Percentiles rank a stretch among this genome's conserved stretches.
Evolutionary conservation across 2,797 vertebrate species (phyloP).

Genomic region (Gymnodraco acuticeps): DNA sequence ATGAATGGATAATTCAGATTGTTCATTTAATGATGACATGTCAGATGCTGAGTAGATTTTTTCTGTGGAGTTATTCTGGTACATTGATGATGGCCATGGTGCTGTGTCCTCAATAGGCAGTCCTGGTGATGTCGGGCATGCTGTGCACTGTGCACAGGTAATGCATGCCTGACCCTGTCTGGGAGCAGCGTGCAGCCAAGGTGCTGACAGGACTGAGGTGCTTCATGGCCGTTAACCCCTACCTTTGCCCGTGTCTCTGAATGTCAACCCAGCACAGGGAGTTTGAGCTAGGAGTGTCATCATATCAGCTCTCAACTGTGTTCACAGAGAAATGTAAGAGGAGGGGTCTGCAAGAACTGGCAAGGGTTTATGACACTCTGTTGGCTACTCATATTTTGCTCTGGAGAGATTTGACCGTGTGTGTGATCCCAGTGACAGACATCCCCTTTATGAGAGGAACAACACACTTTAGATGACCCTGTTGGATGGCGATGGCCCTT

Average conservation of each 20-base stretch:
- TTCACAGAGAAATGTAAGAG: constrained; percentile 32
- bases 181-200: constrained; percentile 38
- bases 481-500: constrained; percentile 67
- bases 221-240: constrained; percentile 28
- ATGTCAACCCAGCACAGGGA: constrained; percentile 55
- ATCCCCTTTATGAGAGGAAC: constrained; percentile 59
- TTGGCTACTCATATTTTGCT: constrained; percentile 49
- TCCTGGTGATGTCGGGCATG: constrained; percentile 27
- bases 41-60: neutral
- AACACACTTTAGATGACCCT: constrained; percentile 78
- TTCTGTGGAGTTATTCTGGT: neutral
- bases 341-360: constrained; percentile 27
- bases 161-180: constrained; percentile 26
- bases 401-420: constrained; percentile 29
- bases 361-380: constrained; percentile 41
- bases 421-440: constrained; percentile 41
- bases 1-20: neutral
- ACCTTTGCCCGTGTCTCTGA: constrained; percentile 37
- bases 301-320: constrained; percentile 46
- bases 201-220: constrained; percentile 55
- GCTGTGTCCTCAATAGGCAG: constrained; percentile 16
- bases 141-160: constrained; percentile 13
- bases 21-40: neutral
- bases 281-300: constrained; percentile 51
- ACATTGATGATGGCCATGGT: neutral